These are phyloP conservation scores for Rhagonycha fulva DNA, from an alignment of 2,888 invertebrate genomes.

Conservation along the genomic window DNA sequence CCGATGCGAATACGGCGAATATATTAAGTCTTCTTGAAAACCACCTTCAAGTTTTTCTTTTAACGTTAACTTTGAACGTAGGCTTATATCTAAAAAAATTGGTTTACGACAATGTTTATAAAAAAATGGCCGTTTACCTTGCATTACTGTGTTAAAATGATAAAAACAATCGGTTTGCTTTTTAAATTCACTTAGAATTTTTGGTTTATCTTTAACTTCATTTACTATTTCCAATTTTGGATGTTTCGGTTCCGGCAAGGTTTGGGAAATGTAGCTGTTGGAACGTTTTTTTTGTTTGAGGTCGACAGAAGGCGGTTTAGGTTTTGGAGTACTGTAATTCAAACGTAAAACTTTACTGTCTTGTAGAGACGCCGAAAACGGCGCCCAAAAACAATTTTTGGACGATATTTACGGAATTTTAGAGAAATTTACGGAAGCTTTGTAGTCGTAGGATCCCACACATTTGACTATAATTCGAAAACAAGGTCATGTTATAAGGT, in stretches of 20 bases:
- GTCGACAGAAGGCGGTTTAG: not conserved
- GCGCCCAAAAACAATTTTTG: too few relatives aligned
- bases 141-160: slow-evolving; percentile 15
- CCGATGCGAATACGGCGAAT: slow-evolving; percentile 73
- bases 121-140: slow-evolving; percentile 37
- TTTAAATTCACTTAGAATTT: not conserved
- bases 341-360: not conserved
- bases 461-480: too few relatives aligned
- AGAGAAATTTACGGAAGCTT: too few relatives aligned
- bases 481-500: too few relatives aligned
- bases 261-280: not conserved
- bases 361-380: too few relatives aligned
- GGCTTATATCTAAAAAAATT: not conserved
- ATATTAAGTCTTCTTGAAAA: slow-evolving; percentile 55
- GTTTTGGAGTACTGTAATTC: not conserved
- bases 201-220: not conserved
- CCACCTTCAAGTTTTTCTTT: slow-evolving; percentile 46
- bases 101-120: not conserved
- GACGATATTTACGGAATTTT: too few relatives aligned
- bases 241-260: not conserved
- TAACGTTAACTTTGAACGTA: not conserved
- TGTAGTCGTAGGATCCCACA: too few relatives aligned
- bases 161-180: not conserved
- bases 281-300: not conserved
- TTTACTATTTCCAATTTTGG: not conserved